Conservation (phyloP, 2,797 vertebrate species). For the Liasis olivaceus region DNA sequence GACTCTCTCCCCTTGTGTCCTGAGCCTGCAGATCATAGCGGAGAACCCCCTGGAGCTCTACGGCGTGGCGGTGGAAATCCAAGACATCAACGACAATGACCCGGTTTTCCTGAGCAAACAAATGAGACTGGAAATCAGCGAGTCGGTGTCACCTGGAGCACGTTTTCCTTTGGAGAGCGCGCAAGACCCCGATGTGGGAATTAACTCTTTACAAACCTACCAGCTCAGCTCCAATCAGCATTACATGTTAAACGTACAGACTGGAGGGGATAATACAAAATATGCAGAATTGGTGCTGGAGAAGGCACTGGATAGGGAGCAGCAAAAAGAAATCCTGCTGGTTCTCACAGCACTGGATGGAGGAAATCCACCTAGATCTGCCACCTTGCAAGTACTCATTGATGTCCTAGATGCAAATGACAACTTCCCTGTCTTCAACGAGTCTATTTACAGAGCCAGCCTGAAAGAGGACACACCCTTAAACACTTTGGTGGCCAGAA, state of each 20-base stretch:
- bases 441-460: slow-evolving; percentile 71
- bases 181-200: slow-evolving; percentile 77
- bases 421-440: slow-evolving; percentile 73
- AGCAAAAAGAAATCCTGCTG: slow-evolving; percentile 66
- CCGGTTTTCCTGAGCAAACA: slow-evolving; percentile 76
- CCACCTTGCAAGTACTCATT: slow-evolving; percentile 70
- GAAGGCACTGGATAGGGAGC: slow-evolving; percentile 73
- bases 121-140: slow-evolving; percentile 76
- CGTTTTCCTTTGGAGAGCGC: slow-evolving; percentile 81
- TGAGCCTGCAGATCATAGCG: slow-evolving; percentile 83
- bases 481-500: slow-evolving; percentile 60
- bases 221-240: slow-evolving; percentile 73
- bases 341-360: slow-evolving; percentile 74
- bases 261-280: slow-evolving; percentile 72
- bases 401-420: slow-evolving; percentile 75
- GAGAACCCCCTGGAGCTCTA: slow-evolving; percentile 86
- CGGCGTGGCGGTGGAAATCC: slow-evolving; percentile 77
- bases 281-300: slow-evolving; percentile 76
- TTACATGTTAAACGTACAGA: slow-evolving; percentile 74
- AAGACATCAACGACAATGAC: slow-evolving; percentile 86
- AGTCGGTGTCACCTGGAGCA: slow-evolving; percentile 73
- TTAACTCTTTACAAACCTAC: slow-evolving; percentile 77
- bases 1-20: slow-evolving; percentile 74
- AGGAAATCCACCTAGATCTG: slow-evolving; percentile 69
- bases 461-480: slow-evolving; percentile 68